Base-by-base conservation (phyloP, 1,140 invertebrate species). In the Tetramorium alpestre region DNA sequence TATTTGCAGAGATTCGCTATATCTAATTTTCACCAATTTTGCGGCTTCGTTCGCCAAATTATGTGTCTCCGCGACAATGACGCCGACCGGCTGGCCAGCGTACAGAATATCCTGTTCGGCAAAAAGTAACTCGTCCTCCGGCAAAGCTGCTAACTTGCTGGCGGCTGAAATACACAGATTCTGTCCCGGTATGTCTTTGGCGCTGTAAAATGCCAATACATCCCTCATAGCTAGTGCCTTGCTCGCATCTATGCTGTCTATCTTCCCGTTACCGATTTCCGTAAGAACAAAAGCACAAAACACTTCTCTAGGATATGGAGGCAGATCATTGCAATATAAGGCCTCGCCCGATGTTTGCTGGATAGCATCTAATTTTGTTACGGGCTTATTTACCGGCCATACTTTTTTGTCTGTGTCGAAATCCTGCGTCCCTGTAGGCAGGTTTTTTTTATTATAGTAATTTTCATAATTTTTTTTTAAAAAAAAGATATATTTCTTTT, bases 361-460 rank as follows among this genome's bases (percentile, higher is more conserved):
- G 49, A 97, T 90, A 2, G 97, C 97, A 93, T 98, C 98, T 7
- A 98, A 87, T 93, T 99, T 99, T 1, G 96, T 95, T 41, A 98
- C 93, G 0, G 98, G 97, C 93, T 98, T 95, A 88, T 97, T 98
- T 0, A 98, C 92, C 0, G 98, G 98, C 96, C 97, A 98, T 60
- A 97, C 96, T 86, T 98, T 96, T 0, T 97, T 97, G 73, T 98
- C 96, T 0, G 97, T 97, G 76, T 98, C 96, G 91, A 96, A 98
- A 10, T 96, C 95, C 92, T 98, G 98, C 11, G 95, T 95, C 0
- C 97, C 98, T 0, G 95, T 96, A 0, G 16, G 25, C 10, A 13
- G 47, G 11, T 41, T 41, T 18, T 56, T 69, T 70, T 25, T 41
- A 62, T 28, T 28, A 28, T 28, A 28, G 28, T 28, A 28, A 28